These are phyloP conservation scores for Tamias sibiricus DNA, from an alignment of 2,113 vertebrate species.

Conservation along the genomic window DNA sequence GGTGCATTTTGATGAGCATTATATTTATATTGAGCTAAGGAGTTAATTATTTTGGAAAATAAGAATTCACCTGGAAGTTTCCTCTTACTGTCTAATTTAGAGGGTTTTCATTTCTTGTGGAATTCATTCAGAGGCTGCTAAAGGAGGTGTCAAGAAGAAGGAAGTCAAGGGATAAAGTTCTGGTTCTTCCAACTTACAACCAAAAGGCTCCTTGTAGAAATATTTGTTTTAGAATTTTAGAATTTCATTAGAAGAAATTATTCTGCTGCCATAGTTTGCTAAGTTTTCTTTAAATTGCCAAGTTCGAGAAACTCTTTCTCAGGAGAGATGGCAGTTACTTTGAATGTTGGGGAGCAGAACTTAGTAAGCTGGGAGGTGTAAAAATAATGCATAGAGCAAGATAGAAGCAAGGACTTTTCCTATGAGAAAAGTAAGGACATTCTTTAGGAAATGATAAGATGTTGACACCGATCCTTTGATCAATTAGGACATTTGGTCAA, in stretches of 20 bases:
- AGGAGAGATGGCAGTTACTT: background rate
- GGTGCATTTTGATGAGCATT: background rate
- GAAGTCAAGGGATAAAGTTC: background rate
- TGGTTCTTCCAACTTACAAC: background rate
- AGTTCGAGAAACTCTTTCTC: background rate
- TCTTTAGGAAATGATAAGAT: background rate
- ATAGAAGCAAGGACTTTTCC: background rate
- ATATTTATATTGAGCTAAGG: background rate
- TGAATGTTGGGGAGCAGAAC: background rate
- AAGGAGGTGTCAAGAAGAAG: background rate
- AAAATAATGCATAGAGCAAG: background rate
- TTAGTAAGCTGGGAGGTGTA: background rate
- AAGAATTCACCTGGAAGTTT: constrained; percentile 25
- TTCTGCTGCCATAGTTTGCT: background rate
- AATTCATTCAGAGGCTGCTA: background rate
- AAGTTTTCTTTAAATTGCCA: background rate
- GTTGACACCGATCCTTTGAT: background rate
- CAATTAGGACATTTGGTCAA: background rate
- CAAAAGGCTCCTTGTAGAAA: background rate
- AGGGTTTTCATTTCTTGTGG: constrained; percentile 19
- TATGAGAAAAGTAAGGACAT: background rate
- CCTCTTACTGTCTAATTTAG: constrained; percentile 6
- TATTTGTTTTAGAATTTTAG: constrained; percentile 21
- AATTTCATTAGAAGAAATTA: constrained; percentile 27
- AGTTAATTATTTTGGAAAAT: constrained; percentile 42